Percentiles rank a stretch among this genome's conserved stretches.
phyloP scores from a whole-genome alignment of 2,113 vertebrate genomes.

The Haemorhous mexicanus region DNA sequence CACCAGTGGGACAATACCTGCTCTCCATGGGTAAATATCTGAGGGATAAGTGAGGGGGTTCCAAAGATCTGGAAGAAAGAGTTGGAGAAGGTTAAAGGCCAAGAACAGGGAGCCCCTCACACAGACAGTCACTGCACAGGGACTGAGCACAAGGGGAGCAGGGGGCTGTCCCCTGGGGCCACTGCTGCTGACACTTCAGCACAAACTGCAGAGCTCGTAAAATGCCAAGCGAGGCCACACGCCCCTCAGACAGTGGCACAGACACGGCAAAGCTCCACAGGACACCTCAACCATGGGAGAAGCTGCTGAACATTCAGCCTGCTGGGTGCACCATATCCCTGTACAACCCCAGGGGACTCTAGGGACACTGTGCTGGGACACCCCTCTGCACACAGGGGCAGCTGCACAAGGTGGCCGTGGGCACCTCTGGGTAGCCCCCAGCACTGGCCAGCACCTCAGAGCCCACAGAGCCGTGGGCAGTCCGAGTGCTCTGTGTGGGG shows the following conservation, averaged over 20 bases:
- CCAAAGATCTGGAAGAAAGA: constrained; percentile 83
- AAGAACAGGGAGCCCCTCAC: constrained; percentile 20
- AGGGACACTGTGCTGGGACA: neutral
- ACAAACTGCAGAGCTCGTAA: neutral
- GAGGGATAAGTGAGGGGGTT: constrained; percentile 78
- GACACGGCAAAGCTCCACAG: constrained; percentile 11
- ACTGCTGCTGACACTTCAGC: neutral
- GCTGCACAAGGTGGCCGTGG: neutral
- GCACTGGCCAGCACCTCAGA: neutral
- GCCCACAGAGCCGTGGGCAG: neutral
- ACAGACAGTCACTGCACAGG: constrained; percentile 48
- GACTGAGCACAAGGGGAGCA: neutral
- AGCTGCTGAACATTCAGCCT: neutral
- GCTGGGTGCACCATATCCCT: neutral
- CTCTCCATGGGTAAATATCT: constrained; percentile 79
- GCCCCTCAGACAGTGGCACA: neutral
- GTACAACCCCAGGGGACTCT: neutral
- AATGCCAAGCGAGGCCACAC: neutral
- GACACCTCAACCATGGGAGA: neutral
- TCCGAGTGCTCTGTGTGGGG: fast-evolving
- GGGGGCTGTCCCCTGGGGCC: neutral
- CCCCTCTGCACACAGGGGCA: neutral
- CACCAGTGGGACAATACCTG: constrained; percentile 73
- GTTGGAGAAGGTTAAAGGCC: constrained; percentile 69
- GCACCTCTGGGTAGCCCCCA: neutral